Evolutionary conservation across 2,888 invertebrate species (phyloP).

Genomic region (Phengaris arion): DNA sequence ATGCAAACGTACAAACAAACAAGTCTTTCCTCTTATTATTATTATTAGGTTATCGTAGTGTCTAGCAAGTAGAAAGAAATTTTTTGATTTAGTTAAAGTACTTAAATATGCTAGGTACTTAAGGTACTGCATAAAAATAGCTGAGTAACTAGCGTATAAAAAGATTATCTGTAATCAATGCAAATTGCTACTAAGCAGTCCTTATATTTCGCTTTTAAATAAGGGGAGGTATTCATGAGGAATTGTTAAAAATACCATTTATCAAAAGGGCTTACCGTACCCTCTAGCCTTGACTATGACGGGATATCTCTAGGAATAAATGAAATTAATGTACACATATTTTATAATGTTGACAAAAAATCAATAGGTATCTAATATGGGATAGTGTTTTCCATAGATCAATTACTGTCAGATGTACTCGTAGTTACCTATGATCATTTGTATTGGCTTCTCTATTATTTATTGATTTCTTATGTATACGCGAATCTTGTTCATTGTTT

Average conservation of each 20-base stretch:
- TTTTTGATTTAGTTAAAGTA: too few species aligned
- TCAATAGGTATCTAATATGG: too few species aligned
- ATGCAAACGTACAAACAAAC: too few species aligned
- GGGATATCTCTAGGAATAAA: background rate
- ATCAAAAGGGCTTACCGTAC: slow-evolving; percentile 34
- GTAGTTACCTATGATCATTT: too few species aligned
- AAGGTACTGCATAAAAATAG: background rate
- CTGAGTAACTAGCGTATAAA: slow-evolving; percentile 28
- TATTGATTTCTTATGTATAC: too few species aligned
- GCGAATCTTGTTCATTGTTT: too few species aligned
- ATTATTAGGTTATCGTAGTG: too few species aligned
- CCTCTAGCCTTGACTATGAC: background rate
- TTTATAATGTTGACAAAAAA: background rate
- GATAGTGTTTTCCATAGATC: too few species aligned
- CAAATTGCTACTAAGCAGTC: slow-evolving; percentile 60
- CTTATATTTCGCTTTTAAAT: slow-evolving; percentile 52
- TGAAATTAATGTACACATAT: slow-evolving; percentile 3
- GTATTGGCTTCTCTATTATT: too few species aligned
- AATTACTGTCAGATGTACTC: too few species aligned
- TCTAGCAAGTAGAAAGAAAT: too few species aligned
- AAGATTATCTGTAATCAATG: slow-evolving; percentile 50
- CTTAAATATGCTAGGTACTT: background rate
- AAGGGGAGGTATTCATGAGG: slow-evolving; percentile 64
- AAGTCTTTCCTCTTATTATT: too few species aligned
- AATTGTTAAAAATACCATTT: slow-evolving; percentile 64